Evolutionary conservation across 2,888 invertebrate genomes (phyloP), one percentile per base, ranked within the genome.

Genomic region (Drosophila planitibia): DNA sequence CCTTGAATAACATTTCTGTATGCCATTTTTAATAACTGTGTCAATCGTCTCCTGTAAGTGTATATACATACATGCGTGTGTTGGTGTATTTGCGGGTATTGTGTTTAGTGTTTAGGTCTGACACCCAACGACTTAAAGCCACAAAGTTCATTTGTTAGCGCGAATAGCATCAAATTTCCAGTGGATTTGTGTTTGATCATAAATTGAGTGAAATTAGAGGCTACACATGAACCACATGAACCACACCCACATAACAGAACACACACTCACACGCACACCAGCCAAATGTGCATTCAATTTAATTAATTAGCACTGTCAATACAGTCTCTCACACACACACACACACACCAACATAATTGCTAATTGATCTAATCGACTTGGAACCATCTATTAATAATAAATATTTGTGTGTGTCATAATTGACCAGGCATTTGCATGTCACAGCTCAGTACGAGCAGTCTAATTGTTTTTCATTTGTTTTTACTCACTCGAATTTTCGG

Each of bases 281-380:
- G 5, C 37, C 30, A 51, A 60, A 76, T 70, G 68, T 66, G 52
- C 65, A 74, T 79, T 71, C 67, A 61, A 74, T 76, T 89, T 76
- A 83, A 89, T 85, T 89, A 85, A 85, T 85, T 83, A 66, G 72
- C 76, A 70, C 57, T 59, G 74, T 54, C 84, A 72, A 63, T 54
- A 53, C 53, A 62, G 33, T 41, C 49, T 6, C 37, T 14, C 28
- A n/a, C 25, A 49, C 33, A 12, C 41, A 53, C 39, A 30, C 54
- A 49, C 41, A 49, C n/a, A 57, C 30, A 51, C 41, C 25, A 55
- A 25, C 41, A 44, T 49, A 53, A 44, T 41, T 62, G 68, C 61
- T 85, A 89, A 86, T 89, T 89, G 87, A 62, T 60, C 79, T 84
- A 84, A 86, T 89, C 87, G 79, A 79, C 82, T 79, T 77, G 53